phyloP scores from a whole-genome alignment of 1,140 invertebrate genomes.

The Lucilia cuprina region DNA sequence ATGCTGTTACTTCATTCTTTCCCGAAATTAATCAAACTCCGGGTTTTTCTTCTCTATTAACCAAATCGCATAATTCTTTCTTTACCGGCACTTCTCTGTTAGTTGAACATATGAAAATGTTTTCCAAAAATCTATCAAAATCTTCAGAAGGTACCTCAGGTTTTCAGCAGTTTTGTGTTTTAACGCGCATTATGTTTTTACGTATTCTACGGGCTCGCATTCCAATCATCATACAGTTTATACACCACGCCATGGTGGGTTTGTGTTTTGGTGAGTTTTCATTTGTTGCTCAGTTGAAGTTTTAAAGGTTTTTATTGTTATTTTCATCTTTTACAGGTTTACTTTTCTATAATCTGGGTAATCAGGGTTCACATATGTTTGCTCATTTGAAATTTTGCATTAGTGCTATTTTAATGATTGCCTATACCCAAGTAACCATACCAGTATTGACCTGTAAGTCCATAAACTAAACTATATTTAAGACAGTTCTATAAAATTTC shows the following conservation, averaged over 20 bases:
- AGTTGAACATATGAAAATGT: conserved; percentile 54
- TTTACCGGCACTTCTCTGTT: conserved; percentile 52
- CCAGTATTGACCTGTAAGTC: conserved; percentile 69
- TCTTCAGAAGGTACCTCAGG: conserved; percentile 48
- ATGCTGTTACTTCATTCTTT: conserved; percentile 55
- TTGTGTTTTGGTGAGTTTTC: conserved; percentile 64
- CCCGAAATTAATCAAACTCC: conserved; percentile 44
- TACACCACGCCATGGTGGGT: conserved; percentile 69
- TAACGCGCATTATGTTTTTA: conserved; percentile 55
- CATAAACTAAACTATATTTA: background rate
- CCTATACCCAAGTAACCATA: conserved; percentile 73
- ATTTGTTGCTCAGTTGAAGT: no score
- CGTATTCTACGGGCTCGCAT: conserved; percentile 56
- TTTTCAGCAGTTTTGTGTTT: conserved; percentile 54
- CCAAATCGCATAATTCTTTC: conserved; percentile 43
- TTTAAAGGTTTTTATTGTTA: conserved; percentile 9
- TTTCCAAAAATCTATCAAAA: conserved; percentile 45
- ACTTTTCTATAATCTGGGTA: conserved; percentile 69
- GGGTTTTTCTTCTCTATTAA: conserved; percentile 28
- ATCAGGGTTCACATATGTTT: conserved; percentile 71
- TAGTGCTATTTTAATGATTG: conserved; percentile 69
- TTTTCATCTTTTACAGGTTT: conserved; percentile 49
- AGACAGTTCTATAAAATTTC: background rate
- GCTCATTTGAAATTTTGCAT: conserved; percentile 73
- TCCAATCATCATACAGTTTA: conserved; percentile 68